phyloP scores from a whole-genome alignment of 2,888 invertebrate species.

The Xylota segnis region DNA sequence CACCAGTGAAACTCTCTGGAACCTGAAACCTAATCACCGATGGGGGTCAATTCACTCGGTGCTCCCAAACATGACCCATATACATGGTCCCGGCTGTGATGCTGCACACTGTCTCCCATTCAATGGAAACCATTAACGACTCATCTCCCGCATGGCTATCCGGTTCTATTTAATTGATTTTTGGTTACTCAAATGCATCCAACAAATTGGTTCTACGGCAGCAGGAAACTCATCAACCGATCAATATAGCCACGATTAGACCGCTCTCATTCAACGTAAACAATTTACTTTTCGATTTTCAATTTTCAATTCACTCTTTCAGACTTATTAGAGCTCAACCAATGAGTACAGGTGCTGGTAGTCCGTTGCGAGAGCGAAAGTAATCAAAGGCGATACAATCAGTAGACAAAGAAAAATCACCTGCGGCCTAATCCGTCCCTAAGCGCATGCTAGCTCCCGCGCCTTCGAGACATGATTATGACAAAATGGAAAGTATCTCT shows the following conservation, averaged over 20 bases:
- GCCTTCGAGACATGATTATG: neutral
- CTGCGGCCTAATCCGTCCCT: constrained; percentile 8
- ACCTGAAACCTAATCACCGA: neutral
- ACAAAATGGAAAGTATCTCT: constrained; percentile 34
- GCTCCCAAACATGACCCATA: neutral
- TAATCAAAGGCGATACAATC: constrained; percentile 16
- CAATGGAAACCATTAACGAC: neutral
- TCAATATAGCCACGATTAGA: neutral
- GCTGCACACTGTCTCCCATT: neutral
- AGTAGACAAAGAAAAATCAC: constrained; percentile 12
- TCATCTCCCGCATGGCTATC: neutral
- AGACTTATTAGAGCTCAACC: constrained; percentile 34
- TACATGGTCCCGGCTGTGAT: neutral
- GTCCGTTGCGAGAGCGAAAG: constrained; percentile 27
- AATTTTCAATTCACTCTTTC: neutral
- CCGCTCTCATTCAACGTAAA: neutral
- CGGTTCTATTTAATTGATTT: neutral
- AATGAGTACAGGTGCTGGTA: neutral
- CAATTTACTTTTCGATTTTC: constrained; percentile 11
- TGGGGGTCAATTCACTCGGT: neutral
- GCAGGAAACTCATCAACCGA: neutral
- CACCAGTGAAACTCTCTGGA: neutral
- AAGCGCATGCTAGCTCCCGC: constrained; percentile 7
- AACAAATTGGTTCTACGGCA: neutral
- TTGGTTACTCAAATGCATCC: neutral